Conservation (phyloP, 2,797 vertebrate species). For the Spinibarbus caldwelli region DNA sequence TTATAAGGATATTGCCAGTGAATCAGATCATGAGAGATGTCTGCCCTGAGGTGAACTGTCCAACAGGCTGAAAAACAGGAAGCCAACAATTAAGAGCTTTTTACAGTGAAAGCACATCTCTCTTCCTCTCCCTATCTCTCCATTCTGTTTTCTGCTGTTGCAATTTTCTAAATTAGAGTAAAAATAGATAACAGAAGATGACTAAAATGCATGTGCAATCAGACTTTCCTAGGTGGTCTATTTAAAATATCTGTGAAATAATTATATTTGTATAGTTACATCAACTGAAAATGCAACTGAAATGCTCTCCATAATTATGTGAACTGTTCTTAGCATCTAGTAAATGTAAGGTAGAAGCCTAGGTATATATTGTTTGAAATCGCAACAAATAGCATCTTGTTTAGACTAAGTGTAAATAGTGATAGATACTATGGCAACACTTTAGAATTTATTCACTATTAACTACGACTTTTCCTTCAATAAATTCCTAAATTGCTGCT, state of each 20-base stretch:
- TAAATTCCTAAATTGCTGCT: no score
- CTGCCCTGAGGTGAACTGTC: conserved; percentile 30
- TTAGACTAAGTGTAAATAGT: neutral
- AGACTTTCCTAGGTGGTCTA: neutral
- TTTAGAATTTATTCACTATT: no score
- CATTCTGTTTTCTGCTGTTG: conserved; percentile 1
- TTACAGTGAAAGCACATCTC: neutral
- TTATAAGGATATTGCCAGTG: conserved; percentile 23
- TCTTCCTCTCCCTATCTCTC: neutral
- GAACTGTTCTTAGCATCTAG: neutral
- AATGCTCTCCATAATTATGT: neutral
- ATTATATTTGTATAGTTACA: neutral
- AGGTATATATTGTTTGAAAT: neutral
- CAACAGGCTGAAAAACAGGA: conserved; percentile 44
- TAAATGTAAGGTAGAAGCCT: neutral
- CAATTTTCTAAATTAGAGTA: conserved; percentile 17
- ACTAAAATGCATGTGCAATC: neutral
- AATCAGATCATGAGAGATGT: conserved; percentile 26
- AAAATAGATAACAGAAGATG: conserved; percentile 12
- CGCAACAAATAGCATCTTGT: neutral
- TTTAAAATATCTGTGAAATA: neutral
- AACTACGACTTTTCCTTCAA: no score
- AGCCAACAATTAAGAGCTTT: conserved; percentile 32
- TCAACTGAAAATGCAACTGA: neutral
- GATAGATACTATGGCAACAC: neutral